Evolutionary conservation across 2,888 invertebrate genomes (phyloP), one percentile per base, ranked within the genome.

Genomic region (Agyllia agylla): DNA sequence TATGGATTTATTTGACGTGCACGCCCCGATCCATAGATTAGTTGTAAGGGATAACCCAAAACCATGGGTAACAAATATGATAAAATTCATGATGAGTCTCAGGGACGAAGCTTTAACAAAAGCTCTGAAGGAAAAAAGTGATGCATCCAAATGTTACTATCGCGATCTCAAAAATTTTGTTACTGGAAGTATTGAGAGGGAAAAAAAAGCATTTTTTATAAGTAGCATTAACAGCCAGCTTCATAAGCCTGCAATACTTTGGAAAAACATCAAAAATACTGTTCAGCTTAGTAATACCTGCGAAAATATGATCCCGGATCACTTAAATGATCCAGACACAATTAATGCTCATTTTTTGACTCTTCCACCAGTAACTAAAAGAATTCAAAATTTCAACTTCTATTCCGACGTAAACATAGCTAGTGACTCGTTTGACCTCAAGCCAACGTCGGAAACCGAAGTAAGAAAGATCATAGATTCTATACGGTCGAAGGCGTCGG

Each of bases 251-350:
- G 24, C 79, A 13, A 15, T 84, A 13, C 27, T 84, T n/a, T 84
- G 83, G 83, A 38, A 84, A 27, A 73, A 84, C 11, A 75, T 70
- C 27, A 73, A 42, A 42, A 84, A 75, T 17, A 13, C 13, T 3
- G 8, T 27, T 1, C 73, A 83, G 15, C 13, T n/a, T n/a, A n/a
- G 73, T 35, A 27, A 17, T 15, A 30, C 15, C 8, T 8, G 3
- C 13, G 27, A 8, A 27, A 30, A 30, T 20, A 11, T 42, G 20
- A 31, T 84, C 6, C 84, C 84, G 35, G 75, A 84, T 27, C 57
- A 89, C 49, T 24, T 82, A 24, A 87, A 35, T 49, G 84, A 84
- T 15, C 75, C 84, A n/a, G 49, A 84, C 1, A 75, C 13, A 31
- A 84, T 84, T 15, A 84, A 84, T 49, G 20, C 20, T 2, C 75